These are phyloP conservation scores for Cotesia vestalis DNA, from an alignment of 1,140 invertebrate genomes.

Conservation along the genomic window DNA sequence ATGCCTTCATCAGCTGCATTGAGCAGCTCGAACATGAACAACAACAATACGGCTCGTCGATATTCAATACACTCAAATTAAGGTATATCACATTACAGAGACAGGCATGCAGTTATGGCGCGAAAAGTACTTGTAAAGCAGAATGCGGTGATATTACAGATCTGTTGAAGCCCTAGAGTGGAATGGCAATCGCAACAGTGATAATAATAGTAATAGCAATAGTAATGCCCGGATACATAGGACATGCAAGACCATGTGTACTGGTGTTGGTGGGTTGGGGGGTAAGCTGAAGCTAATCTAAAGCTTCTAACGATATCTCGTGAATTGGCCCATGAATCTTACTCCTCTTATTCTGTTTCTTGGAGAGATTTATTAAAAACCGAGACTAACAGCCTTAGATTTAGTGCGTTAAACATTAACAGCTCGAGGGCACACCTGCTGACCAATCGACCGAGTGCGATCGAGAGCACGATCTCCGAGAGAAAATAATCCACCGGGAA, in stretches of 20 bases:
- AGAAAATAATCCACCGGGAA: neutral
- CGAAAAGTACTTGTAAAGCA: too few relatives aligned
- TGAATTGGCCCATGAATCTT: conserved; percentile 61
- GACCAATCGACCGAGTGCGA: conserved; percentile 23
- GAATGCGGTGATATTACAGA: too few relatives aligned
- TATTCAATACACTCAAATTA: too few relatives aligned
- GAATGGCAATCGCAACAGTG: neutral
- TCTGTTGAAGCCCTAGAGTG: neutral
- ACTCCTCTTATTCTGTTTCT: conserved; percentile 51
- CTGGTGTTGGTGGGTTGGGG: neutral
- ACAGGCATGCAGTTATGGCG: too few relatives aligned
- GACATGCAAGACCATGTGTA: conserved; percentile 51
- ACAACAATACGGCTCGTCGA: too few relatives aligned
- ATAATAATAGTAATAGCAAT: neutral
- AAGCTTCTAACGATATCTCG: conserved; percentile 55
- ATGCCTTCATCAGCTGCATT: neutral
- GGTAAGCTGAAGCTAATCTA: conserved; percentile 46
- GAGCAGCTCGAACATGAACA: too few relatives aligned
- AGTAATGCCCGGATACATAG: conserved; percentile 44
- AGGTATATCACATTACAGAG: too few relatives aligned
- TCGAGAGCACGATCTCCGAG: conserved; percentile 23
- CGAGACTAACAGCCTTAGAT: conserved; percentile 17
- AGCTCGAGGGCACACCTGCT: conserved; percentile 12
- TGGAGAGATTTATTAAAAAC: conserved; percentile 57
- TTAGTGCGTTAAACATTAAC: conserved; percentile 30